A percentile compares a stretch with the other conserved stretches of the same genome.
These are phyloP conservation scores for Chaetodon auriga DNA, from an alignment of 2,113 vertebrate species.

Conservation along the genomic window DNA sequence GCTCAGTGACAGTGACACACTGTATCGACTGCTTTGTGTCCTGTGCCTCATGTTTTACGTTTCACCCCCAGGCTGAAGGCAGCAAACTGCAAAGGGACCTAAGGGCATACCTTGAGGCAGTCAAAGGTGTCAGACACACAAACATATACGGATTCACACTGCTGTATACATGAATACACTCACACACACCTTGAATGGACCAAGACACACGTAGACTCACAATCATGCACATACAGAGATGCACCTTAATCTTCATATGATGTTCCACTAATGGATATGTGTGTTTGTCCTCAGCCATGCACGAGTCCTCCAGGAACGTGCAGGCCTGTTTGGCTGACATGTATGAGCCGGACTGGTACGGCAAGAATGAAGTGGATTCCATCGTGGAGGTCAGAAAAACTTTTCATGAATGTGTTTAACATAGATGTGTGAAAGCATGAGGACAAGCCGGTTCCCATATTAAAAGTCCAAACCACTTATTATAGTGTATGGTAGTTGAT, in stretches of 20 bases:
- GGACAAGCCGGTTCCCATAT: background rate
- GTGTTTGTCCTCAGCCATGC: constrained; percentile 89
- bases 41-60: constrained; percentile 34
- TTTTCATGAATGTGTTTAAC: constrained; percentile 18
- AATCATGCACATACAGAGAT: background rate
- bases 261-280: constrained; percentile 17
- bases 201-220: background rate
- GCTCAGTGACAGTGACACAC: background rate
- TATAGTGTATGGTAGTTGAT: background rate
- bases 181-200: background rate
- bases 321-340: constrained; percentile 95
- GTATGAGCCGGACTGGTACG: constrained; percentile 95
- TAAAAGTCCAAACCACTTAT: constrained; percentile 14
- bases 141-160: background rate
- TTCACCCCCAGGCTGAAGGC: constrained; percentile 88
- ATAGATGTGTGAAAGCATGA: background rate
- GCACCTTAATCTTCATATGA: background rate
- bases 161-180: background rate
- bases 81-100: constrained; percentile 96
- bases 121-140: constrained; percentile 88
- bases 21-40: background rate
- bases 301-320: constrained; percentile 95
- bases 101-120: constrained; percentile 92
- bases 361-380: constrained; percentile 93
- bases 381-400: constrained; percentile 90